Evolutionary conservation across 1,140 invertebrate species (phyloP), one percentile per base, ranked within the genome.

Genomic region (Sipha flava): DNA sequence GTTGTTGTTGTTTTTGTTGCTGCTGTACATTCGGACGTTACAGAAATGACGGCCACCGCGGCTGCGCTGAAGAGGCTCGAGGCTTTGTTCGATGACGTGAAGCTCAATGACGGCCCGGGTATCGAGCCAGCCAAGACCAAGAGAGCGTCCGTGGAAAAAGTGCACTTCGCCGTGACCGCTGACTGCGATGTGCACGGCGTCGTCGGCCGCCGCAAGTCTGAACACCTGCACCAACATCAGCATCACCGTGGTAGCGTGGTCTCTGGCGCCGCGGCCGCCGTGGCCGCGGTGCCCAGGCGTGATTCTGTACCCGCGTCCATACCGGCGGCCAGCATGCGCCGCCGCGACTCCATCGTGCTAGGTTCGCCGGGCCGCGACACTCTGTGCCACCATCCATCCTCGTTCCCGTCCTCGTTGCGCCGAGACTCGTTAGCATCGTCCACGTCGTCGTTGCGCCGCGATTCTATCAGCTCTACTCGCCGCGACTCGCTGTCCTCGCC

Each of bases 31-130:
- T n/a, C n/a, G n/a, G n/a, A 9, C 21, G 45, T 72, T 18, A 1
- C 18, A n/a, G 6, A 79, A 59, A 82, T 82, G 81, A 82, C 81
- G 52, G 81, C 81, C 29, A 82, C 81, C 82, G 88, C 89, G 59
- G 87, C 88, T 37, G 90, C 91, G 2, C 90, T 92, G 82, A 90
- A 89, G 80, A 89, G 91, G 54, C 84, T 93, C 82, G 91, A 93
- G 83, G 90, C 89, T 1, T 87, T 93, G 79, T 92, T 93, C 84
- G 87, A 88, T 43, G 90, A 89, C 82, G 87, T 90, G 49, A 90
- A 88, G 83, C 81, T 92, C 72, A 72, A 23, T 0, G 26, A 57
- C 16, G 79, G 14, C 21, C n/a, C n/a, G n/a, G 80, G 37, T 79
- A 66, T 5, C 23, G 43, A 57, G n/a, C 52, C 29, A 7, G 23